Evolutionary conservation across 2,113 vertebrate species (phyloP), one percentile per base, ranked within the genome.

Genomic region (Tragelaphus strepsiceros): DNA sequence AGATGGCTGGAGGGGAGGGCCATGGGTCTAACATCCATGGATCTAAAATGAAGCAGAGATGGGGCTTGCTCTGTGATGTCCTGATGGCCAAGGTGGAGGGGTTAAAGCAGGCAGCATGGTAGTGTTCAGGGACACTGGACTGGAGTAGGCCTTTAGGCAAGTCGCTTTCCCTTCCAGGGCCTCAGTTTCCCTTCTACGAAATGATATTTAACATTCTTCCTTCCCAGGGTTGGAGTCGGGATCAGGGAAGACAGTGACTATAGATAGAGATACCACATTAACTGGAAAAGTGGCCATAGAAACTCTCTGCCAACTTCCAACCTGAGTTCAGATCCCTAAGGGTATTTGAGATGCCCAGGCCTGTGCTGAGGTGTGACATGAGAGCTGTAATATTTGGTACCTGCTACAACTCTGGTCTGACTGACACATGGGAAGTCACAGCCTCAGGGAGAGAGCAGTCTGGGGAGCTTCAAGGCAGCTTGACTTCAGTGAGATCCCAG

Each of bases 1-100:
- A 56, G n/a, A 62, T 84, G 62, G 62, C 91, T 96, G 91, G 51
- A 94, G 85, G 95, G 92, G 51, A 61, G 88, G 87, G 61, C 32
- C 56, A 2, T 56, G 54, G 30, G 51, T 54, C 77, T 67, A 77
- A 86, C 54, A 14, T 39, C 39, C 61, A 2, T 28, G 35, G 43
- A 51, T 21, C 84, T 43, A 43, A 88, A 89, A 56, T 6, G 32
- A 93, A 80, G 59, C 59, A 32, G 51, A 82, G 43, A 64, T 35
- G 61, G 51, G 49, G 49, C 28, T 77, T 86, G 46, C 53, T 89
- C 56, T 64, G 0, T 19, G 71, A 71, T 53, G 56, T n/a, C 43
- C 46, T 32, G 71, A 26, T 81, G 92, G 51, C 46, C 46, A 17
- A 49, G 71, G 74, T 87, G 49, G 74, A 87, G 16, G 51, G 78